Evolutionary conservation across 2,888 invertebrate genomes (phyloP), one percentile per base, ranked within the genome.

Genomic region (Pediacus dermestoides): DNA sequence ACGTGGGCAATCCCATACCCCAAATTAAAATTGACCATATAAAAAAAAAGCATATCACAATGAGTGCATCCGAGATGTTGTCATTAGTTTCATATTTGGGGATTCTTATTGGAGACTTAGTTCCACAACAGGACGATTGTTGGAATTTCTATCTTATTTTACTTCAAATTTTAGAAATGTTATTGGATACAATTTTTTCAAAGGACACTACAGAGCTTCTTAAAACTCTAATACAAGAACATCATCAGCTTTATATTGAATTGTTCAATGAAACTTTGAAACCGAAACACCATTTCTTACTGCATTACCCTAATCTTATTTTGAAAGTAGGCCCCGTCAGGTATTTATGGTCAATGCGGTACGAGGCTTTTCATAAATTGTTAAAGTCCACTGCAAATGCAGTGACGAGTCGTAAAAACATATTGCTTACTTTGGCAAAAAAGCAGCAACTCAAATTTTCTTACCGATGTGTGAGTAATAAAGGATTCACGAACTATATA

Each of bases 211-310:
- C 39, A 10, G 8, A 27, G 14, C 25, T 37, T 34, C 37, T 51
- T 30, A 26, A 26, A 13, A 18, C 14, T 28, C 12, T 52, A 15
- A 45, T 52, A 18, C 10, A 32, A n/a, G 42, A 46, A 25, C 51
- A 52, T 22, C 40, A 52, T 33, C 18, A 11, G 11, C 10, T 47
- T 16, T 45, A 44, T 22, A 25, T 33, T 8, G 4, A 37, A 18
- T 7, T 46, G 11, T 46, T 48, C 15, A 34, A 36, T 15, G 32
- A 35, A 9, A 22, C 33, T 16, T 36, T 53, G 8, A 46, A 42
- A 28, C 45, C 46, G 6, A 53, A 53, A 44, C 45, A 46, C 22
- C 50, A 53, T 35, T 41, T 50, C 12, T 14, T 53, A n/a, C 10
- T 44, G 3, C 48, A 53, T 39, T 50, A 50, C 44, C 43, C 46